Conservation (phyloP, 2,888 invertebrate species). For the Tribolium freemani region DNA sequence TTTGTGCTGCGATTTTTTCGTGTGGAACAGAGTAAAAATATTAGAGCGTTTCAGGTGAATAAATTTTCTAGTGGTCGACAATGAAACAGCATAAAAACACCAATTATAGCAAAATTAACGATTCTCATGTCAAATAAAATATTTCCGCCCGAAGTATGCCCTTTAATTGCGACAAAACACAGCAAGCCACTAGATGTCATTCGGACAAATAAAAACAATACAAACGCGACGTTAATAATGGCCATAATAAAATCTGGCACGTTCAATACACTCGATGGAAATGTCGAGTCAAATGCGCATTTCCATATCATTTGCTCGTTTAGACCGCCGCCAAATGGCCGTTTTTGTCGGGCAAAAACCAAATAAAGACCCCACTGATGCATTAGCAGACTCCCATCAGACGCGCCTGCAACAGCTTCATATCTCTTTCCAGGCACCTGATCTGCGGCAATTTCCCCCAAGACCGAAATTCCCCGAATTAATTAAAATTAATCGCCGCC, state of each 20-base stretch:
- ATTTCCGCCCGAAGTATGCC: conserved; percentile 39
- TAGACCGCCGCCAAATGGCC: conserved; percentile 57
- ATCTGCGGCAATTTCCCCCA: conserved; percentile 1
- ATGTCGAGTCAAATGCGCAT: conserved; percentile 61
- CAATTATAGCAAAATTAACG: conserved; percentile 41
- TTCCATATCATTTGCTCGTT: conserved; percentile 64
- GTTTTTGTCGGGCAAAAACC: conserved; percentile 52
- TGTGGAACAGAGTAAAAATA: conserved; percentile 4
- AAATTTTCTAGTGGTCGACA: conserved; percentile 11
- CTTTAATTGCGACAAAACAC: conserved; percentile 47
- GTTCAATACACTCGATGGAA: conserved; percentile 56
- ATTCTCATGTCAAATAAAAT: conserved; percentile 41
- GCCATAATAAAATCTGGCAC: conserved; percentile 56
- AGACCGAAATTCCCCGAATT: background rate
- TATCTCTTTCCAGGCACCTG: conserved; percentile 37
- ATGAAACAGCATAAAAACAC: conserved; percentile 28
- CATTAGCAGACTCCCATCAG: conserved; percentile 35
- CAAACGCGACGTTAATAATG: conserved; percentile 56
- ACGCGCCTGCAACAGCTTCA: conserved; percentile 21
- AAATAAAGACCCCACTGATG: conserved; percentile 49
- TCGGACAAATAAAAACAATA: conserved; percentile 46
- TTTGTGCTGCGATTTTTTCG: conserved; percentile 10
- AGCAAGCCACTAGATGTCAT: conserved; percentile 41
- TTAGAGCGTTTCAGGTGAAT: conserved; percentile 3
- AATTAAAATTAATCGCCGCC: conserved; percentile 16